These are phyloP conservation scores for mouse (Mus musculus) DNA, from an alignment of 2,113 vertebrate species.

Conservation along the genomic window DNA sequence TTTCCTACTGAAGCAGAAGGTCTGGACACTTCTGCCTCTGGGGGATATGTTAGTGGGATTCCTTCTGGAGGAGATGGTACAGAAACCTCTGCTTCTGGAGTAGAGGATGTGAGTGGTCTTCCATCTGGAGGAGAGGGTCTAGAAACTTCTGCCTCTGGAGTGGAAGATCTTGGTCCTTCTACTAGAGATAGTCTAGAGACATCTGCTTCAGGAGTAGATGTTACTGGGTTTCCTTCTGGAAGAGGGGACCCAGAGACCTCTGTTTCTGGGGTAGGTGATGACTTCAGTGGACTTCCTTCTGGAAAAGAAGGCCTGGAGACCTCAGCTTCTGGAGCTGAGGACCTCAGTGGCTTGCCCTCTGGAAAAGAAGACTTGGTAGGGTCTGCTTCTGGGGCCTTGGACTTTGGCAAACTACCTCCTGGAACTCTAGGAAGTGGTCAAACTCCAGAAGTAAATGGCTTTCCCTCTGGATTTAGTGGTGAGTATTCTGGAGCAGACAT, in stretches of 20 bases:
- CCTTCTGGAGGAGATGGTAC: conserved; percentile 69
- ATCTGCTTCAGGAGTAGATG: background rate
- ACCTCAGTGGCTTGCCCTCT: conserved; percentile 87
- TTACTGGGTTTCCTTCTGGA: conserved; percentile 84
- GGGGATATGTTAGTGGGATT: conserved; percentile 76
- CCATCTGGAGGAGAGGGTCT: conserved; percentile 81
- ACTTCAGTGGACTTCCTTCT: conserved; percentile 86
- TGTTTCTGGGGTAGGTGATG: conserved; percentile 79
- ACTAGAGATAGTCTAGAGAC: conserved; percentile 58
- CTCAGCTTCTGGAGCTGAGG: conserved; percentile 84
- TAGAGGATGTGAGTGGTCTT: conserved; percentile 84
- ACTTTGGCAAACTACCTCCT: conserved; percentile 74
- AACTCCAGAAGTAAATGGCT: conserved; percentile 83
- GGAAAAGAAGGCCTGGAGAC: conserved; percentile 82
- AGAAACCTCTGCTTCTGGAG: conserved; percentile 76
- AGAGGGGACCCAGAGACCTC: conserved; percentile 81
- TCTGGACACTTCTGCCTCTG: conserved; percentile 82
- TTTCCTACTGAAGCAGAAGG: conserved; percentile 75
- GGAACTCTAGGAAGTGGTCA: conserved; percentile 84
- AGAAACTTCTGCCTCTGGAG: conserved; percentile 78
- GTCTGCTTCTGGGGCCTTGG: conserved; percentile 84
- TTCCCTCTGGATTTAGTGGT: conserved; percentile 85
- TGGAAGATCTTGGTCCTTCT: conserved; percentile 82
- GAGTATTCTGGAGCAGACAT: conserved; percentile 85
- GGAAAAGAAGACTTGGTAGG: conserved; percentile 83